Percentiles rank a stretch among this genome's conserved stretches.
These are phyloP conservation scores for Tromatobia lineatoria DNA, from an alignment of 2,888 invertebrate species.

Conservation along the genomic window DNA sequence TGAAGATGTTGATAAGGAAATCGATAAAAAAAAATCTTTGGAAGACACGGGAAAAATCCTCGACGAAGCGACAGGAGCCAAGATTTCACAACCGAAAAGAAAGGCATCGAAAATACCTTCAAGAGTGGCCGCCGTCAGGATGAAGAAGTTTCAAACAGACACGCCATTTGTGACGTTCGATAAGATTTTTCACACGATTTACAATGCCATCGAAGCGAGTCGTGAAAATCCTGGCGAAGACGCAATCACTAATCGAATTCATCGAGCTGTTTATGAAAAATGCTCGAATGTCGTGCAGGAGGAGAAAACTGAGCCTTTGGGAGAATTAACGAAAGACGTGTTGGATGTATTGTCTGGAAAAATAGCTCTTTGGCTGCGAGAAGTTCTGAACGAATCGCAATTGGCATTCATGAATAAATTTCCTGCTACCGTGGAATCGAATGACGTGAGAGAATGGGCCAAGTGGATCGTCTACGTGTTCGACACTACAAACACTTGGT, in stretches of 20 bases:
- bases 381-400: conserved; percentile 73
- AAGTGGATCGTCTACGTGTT: conserved; percentile 74
- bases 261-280: conserved; percentile 79
- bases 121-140: background rate
- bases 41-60: background rate
- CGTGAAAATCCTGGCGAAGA: conserved; percentile 73
- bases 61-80: background rate
- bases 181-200: conserved; percentile 76
- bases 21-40: background rate
- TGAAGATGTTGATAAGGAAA: background rate
- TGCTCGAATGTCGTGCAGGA: conserved; percentile 69
- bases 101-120: conserved; percentile 4
- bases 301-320: conserved; percentile 72
- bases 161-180: conserved; percentile 78
- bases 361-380: conserved; percentile 77
- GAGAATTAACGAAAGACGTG: conserved; percentile 69
- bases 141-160: conserved; percentile 70
- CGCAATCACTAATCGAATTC: conserved; percentile 76
- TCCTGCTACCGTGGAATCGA: conserved; percentile 76
- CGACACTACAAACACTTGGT: conserved; percentile 75
- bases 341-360: conserved; percentile 78
- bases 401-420: conserved; percentile 71
- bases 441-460: conserved; percentile 76
- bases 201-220: conserved; percentile 73
- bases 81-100: background rate